Percentiles rank a stretch among this genome's conserved stretches.
These are phyloP conservation scores for Burhinus oedicnemus DNA, from an alignment of 2,113 vertebrate genomes.

Conservation along the genomic window DNA sequence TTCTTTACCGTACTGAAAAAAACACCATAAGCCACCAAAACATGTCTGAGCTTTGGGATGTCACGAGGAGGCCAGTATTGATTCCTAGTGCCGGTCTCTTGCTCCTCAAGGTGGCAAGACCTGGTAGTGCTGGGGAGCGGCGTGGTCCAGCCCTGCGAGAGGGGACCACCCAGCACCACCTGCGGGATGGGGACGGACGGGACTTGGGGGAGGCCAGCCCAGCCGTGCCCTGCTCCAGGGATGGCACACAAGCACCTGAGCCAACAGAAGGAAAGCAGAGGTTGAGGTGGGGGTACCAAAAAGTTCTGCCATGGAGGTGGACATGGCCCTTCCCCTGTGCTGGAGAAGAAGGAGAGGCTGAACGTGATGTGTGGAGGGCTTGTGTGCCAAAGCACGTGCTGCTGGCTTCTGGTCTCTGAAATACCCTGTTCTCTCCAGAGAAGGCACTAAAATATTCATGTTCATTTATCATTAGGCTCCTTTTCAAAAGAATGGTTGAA, in stretches of 20 bases:
- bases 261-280: background rate
- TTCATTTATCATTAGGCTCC: background rate
- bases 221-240: background rate
- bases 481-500: background rate
- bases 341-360: background rate
- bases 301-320: background rate
- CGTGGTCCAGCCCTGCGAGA: background rate
- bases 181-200: too few relatives aligned
- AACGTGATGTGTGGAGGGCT: background rate
- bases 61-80: background rate
- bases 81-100: background rate
- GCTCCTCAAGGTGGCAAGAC: slow-evolving; percentile 34
- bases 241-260: background rate
- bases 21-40: background rate
- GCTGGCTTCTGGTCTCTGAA: background rate
- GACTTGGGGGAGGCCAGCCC: background rate
- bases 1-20: background rate
- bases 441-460: background rate
- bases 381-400: background rate
- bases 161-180: background rate
- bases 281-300: background rate
- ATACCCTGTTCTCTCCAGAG: background rate
- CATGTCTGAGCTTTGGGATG: background rate
- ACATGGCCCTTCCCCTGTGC: background rate
- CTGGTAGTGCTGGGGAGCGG: background rate